Base-by-base conservation (phyloP, 2,113 vertebrate genomes). In the Oceanites oceanicus region DNA sequence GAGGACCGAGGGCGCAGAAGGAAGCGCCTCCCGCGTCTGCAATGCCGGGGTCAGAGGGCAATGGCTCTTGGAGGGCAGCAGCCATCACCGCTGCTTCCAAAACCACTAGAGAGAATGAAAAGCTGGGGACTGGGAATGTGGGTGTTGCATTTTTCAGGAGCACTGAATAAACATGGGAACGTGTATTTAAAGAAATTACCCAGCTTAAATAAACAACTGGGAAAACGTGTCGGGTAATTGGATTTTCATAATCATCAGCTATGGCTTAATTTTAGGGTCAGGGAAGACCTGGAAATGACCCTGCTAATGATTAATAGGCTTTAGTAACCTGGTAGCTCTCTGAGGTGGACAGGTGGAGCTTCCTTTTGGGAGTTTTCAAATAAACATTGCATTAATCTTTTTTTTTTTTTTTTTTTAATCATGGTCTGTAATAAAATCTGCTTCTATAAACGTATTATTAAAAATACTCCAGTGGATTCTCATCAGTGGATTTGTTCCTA, bases 171-270 rank as follows among this genome's bases (percentile, higher is more conserved):
- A 98, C 86, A 96, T 30, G 88, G 75, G 22, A 83, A 87, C 42
- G 21, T 76, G 36, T 96, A 97, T 97, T 98, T 97, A 97, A 97
- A 97, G 93, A 97, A 98, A 95, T 95, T 63, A 88, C 92, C 90
- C 34, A 40, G 92, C 90, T 97, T 97, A 92, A 96, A 95, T 88
- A 98, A 98, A 97, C 96, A 97, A 82, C 75, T 92, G 72, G 55
- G 77, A 86, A 87, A 94, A 94, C 3, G 4, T 76, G 56, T 89
- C 9, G 2, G 77, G 68, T 93, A 56, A 82, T 77, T 58, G 53
- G 86, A 71, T 97, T 97, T 96, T 96, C 55, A 66, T 81, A 80
- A 83, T 88, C 77, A 91, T 88, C 83, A 94, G 67, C 38, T 74
- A 50, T 49, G n/a, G 89, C 93, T 92, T 97, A 95, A 96, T 97